A percentile compares a stretch with the other conserved stretches of the same genome.
Evolutionary conservation across 2,888 invertebrate species (phyloP).

Genomic region (Trachelus troglodyta): DNA sequence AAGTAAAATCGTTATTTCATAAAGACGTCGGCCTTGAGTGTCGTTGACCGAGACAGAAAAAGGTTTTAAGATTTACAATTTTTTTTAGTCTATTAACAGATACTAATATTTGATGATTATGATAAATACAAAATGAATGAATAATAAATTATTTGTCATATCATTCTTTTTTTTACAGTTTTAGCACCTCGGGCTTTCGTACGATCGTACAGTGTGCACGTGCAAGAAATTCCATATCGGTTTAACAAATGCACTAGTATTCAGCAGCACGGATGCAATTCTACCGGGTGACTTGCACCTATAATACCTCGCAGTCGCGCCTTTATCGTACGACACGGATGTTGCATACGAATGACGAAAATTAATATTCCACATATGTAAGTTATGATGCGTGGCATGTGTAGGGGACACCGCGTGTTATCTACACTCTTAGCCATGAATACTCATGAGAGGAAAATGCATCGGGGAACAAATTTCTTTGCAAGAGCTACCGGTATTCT

Average conservation of each 20-base stretch:
- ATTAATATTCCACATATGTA: constrained; percentile 55
- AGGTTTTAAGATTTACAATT: neutral
- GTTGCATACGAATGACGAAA: constrained; percentile 50
- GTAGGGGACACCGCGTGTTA: constrained; percentile 31
- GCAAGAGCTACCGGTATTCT: neutral
- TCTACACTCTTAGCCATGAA: constrained; percentile 41
- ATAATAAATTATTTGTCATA: neutral
- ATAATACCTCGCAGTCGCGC: constrained; percentile 27
- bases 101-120: neutral
- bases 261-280: neutral
- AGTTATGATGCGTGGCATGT: constrained; percentile 37
- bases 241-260: constrained; percentile 3
- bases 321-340: constrained; percentile 28
- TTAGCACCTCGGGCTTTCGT: neutral
- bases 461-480: neutral
- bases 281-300: constrained; percentile 41
- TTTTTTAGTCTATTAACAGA: neutral
- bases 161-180: neutral
- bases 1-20: constrained; percentile 46
- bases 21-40: constrained; percentile 42
- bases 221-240: neutral
- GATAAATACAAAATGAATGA: neutral
- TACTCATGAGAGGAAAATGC: constrained; percentile 34
- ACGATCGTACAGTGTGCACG: neutral
- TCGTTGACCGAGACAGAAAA: constrained; percentile 18